Percentiles rank a stretch among this genome's conserved stretches.
Evolutionary conservation across 1,140 invertebrate genomes (phyloP).

Genomic region (Drosophila miranda): DNA sequence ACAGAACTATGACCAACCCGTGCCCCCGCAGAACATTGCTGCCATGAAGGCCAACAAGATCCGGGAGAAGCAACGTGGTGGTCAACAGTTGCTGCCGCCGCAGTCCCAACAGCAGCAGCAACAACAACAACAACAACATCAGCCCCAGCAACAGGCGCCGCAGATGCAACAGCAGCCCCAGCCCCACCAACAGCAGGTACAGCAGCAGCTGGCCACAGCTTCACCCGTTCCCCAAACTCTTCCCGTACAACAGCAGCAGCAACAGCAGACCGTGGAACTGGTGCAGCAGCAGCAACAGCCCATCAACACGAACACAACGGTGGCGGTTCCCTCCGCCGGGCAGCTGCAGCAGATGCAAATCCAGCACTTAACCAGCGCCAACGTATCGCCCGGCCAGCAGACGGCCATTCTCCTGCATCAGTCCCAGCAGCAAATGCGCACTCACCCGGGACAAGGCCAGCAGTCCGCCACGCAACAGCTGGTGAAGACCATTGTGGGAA

Average conservation of each 20-base stretch:
- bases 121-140: conserved; percentile 31
- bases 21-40: conserved; percentile 93
- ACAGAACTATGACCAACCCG: conserved; percentile 90
- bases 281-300: conserved; percentile 46
- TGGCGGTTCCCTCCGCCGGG: conserved; percentile 49
- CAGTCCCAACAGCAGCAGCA: conserved; percentile 62
- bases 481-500: conserved; percentile 78
- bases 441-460: conserved; percentile 37
- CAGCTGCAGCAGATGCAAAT: conserved; percentile 66
- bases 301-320: conserved; percentile 46
- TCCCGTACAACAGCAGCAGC: conserved; percentile 45
- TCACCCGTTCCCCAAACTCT: conserved; percentile 18
- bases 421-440: conserved; percentile 59
- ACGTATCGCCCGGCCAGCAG: conserved; percentile 50
- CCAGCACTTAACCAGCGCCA: conserved; percentile 63
- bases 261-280: conserved; percentile 46
- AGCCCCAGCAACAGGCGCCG: conserved; percentile 15
- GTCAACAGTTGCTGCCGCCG: conserved; percentile 55
- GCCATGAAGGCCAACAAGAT: conserved; percentile 91
- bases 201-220: conserved; percentile 49
- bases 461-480: conserved; percentile 63
- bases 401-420: conserved; percentile 69
- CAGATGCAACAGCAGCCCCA: conserved; percentile 34
- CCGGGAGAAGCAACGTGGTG: conserved; percentile 77
- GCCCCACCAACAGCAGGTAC: conserved; percentile 45